Conservation (phyloP, 2,113 vertebrate species). For the Chaetops frenatus region DNA sequence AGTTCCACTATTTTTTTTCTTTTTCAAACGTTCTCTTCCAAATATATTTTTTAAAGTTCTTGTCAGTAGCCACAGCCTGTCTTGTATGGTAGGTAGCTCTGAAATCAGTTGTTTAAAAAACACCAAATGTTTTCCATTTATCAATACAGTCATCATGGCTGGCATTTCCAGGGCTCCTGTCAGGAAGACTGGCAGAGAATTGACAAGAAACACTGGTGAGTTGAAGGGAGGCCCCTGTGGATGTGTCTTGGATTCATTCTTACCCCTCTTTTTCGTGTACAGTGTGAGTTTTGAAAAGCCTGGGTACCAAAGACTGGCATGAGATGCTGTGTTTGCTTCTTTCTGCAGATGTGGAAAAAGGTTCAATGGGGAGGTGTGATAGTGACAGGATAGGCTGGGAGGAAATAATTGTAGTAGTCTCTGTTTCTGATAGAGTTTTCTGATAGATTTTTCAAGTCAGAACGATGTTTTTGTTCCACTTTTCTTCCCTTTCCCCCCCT, state of each 20-base stretch:
- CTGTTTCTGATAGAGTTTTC: neutral
- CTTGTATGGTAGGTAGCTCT: neutral
- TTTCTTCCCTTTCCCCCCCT: rapidly evolving
- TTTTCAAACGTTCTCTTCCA: neutral
- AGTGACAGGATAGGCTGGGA: neutral
- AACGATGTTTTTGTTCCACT: neutral
- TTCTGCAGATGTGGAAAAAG: neutral
- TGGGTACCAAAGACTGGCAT: neutral
- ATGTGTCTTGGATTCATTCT: neutral
- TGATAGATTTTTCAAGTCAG: neutral
- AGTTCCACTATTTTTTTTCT: neutral
- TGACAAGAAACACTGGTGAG: neutral
- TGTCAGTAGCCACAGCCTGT: neutral
- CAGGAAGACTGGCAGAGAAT: neutral
- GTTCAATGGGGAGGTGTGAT: neutral
- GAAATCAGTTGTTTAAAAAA: neutral
- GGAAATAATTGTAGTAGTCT: neutral
- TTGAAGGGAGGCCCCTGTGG: neutral
- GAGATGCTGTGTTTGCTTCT: neutral
- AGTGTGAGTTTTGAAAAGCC: neutral
- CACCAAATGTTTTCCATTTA: neutral
- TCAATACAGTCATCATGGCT: neutral
- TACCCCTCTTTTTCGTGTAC: no score
- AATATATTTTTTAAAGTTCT: neutral
- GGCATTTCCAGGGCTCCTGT: neutral